Evolutionary conservation across 2,113 vertebrate genomes (phyloP).

Genomic region (Microtus ochrogaster): DNA sequence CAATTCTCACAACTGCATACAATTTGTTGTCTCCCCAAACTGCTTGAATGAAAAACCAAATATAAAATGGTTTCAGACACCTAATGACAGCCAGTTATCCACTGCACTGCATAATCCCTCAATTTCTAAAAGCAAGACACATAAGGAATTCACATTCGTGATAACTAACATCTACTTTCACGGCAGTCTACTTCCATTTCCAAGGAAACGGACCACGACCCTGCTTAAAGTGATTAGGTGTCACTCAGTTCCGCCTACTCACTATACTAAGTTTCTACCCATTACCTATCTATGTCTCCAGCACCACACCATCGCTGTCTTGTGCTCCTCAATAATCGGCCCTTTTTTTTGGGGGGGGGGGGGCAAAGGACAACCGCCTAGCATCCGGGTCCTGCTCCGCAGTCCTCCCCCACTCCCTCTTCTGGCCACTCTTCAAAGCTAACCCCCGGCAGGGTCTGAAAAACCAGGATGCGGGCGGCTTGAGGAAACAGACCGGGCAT

Average conservation of each 20-base stretch:
- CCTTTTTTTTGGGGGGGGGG: too few relatives aligned
- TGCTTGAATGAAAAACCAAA: not conserved
- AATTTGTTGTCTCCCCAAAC: not conserved
- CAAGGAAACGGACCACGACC: not conserved
- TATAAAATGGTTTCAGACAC: not conserved
- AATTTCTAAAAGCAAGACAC: not conserved
- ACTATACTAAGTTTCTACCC: not conserved
- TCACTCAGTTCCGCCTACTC: not conserved
- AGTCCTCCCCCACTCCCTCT: rapidly evolving
- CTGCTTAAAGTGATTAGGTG: not conserved
- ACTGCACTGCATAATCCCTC: not conserved
- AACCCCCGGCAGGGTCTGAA: too few relatives aligned
- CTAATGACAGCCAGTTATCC: not conserved
- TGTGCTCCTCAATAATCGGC: not conserved
- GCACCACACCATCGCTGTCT: not conserved
- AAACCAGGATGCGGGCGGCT: not conserved
- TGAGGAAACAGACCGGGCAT: too few relatives aligned
- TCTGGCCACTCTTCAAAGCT: not conserved
- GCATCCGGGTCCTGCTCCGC: not conserved
- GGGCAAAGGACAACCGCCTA: not conserved
- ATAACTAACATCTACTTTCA: not conserved
- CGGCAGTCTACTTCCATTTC: not conserved
- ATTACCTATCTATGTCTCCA: rapidly evolving
- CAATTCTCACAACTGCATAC: not conserved
- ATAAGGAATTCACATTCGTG: not conserved